Percentiles rank a stretch among this genome's conserved stretches.
Conservation (phyloP, 2,888 invertebrate genomes). For the Spilosoma lubricipeda region DNA sequence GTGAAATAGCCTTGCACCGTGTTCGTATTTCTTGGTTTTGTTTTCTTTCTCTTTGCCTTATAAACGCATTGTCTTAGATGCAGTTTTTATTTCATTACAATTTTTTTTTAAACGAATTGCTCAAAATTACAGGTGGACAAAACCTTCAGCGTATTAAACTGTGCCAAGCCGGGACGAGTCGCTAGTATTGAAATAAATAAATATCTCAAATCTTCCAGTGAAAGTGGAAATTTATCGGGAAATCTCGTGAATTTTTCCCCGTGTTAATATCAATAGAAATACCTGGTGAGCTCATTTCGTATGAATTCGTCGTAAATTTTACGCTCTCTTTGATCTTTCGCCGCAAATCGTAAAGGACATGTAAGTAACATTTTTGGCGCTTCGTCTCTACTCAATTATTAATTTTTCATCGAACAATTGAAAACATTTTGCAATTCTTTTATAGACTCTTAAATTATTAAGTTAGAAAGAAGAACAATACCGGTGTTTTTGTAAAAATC, state of each 20-base stretch:
- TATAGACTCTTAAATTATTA: background rate
- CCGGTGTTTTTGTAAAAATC: background rate
- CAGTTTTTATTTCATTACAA: too few relatives aligned
- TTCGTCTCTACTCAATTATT: conserved; percentile 53
- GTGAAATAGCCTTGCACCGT: too few relatives aligned
- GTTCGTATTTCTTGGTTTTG: too few relatives aligned
- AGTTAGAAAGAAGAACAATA: background rate
- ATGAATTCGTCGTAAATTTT: conserved; percentile 58
- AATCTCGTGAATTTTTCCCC: conserved; percentile 45
- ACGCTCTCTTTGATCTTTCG: conserved; percentile 58
- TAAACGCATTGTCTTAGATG: too few relatives aligned
- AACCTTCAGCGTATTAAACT: too few relatives aligned
- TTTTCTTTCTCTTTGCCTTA: too few relatives aligned
- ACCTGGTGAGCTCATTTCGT: conserved; percentile 57
- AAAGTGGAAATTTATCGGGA: conserved; percentile 37
- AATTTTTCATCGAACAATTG: conserved; percentile 39
- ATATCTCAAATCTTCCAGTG: conserved; percentile 18
- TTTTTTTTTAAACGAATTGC: too few relatives aligned
- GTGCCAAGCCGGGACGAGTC: background rate
- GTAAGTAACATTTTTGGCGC: conserved; percentile 50
- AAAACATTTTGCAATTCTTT: conserved; percentile 5
- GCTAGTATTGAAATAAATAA: conserved; percentile 19
- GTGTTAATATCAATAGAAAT: conserved; percentile 53
- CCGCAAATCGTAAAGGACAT: conserved; percentile 54
- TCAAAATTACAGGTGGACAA: too few relatives aligned